A percentile compares a stretch with the other conserved stretches of the same genome.
These are phyloP conservation scores for Cheilosia grossa DNA, from an alignment of 2,888 invertebrate species.

Conservation along the genomic window DNA sequence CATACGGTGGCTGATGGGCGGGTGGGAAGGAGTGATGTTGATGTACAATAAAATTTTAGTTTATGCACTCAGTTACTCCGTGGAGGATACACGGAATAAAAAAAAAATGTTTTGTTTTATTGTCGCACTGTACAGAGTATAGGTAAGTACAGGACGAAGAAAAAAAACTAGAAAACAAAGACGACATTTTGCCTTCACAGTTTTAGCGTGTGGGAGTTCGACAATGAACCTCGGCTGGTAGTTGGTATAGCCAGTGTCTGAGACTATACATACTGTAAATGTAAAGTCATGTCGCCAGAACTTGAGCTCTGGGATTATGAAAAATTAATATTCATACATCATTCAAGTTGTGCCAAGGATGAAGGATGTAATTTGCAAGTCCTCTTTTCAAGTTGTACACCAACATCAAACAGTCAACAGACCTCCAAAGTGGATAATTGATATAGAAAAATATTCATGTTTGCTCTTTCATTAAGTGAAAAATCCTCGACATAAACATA, in stretches of 20 bases:
- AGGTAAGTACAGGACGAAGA: slow-evolving; percentile 31
- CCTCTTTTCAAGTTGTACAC: slow-evolving; percentile 16
- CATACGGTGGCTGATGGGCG: slow-evolving; percentile 29
- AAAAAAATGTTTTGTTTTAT: slow-evolving; percentile 62
- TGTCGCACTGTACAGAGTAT: slow-evolving; percentile 6
- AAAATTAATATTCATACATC: slow-evolving; percentile 72
- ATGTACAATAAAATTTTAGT: slow-evolving; percentile 69
- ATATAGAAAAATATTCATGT: slow-evolving; percentile 55
- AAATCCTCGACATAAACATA: slow-evolving; percentile 9
- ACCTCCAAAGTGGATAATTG: slow-evolving; percentile 65
- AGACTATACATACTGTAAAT: slow-evolving; percentile 34
- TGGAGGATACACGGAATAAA: slow-evolving; percentile 54
- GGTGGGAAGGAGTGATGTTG: not conserved
- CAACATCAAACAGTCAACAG: slow-evolving; percentile 34
- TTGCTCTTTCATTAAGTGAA: slow-evolving; percentile 8
- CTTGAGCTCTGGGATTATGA: slow-evolving; percentile 66
- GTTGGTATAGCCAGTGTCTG: slow-evolving; percentile 13
- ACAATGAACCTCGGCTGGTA: slow-evolving; percentile 60
- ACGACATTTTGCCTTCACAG: not conserved
- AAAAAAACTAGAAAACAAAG: slow-evolving; percentile 39
- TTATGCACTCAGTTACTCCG: slow-evolving; percentile 73
- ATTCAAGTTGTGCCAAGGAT: slow-evolving; percentile 62
- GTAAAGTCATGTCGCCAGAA: slow-evolving; percentile 58
- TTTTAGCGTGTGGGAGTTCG: slow-evolving; percentile 15
- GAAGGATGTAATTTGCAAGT: slow-evolving; percentile 67